Evolutionary conservation across 2,888 invertebrate genomes (phyloP).

Genomic region (Andrena dorsata): DNA sequence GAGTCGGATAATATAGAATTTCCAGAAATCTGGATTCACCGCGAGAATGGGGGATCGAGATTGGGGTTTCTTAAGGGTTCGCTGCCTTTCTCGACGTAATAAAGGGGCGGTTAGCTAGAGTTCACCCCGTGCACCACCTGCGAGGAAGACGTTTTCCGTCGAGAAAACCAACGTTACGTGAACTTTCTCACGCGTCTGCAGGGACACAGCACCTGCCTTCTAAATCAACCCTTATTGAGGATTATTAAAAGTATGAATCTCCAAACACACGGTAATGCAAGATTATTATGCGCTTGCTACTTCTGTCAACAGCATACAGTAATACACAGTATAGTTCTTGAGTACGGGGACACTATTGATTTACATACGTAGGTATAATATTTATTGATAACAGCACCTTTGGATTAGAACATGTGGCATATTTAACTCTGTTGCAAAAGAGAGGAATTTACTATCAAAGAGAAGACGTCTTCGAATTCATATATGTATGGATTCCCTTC

Average conservation of each 20-base stretch:
- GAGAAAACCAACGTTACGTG: constrained; percentile 60
- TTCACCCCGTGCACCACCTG: constrained; percentile 59
- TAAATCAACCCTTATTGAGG: constrained; percentile 32
- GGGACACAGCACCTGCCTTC: constrained; percentile 37
- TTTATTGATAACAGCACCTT: too few relatives aligned
- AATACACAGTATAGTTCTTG: too few relatives aligned
- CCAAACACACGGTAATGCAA: not conserved
- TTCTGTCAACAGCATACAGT: too few relatives aligned
- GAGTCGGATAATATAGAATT: constrained; percentile 74
- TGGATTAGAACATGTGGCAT: too few relatives aligned
- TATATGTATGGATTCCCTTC: not conserved
- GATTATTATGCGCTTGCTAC: too few relatives aligned
- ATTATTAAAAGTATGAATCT: not conserved
- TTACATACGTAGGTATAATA: too few relatives aligned
- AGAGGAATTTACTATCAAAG: not conserved
- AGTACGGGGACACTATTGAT: too few relatives aligned
- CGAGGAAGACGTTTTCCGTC: constrained; percentile 53
- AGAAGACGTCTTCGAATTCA: not conserved
- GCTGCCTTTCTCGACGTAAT: constrained; percentile 69
- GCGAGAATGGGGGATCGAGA: constrained; percentile 68
- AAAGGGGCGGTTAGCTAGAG: constrained; percentile 64
- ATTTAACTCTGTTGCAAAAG: too few relatives aligned
- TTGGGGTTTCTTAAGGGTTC: constrained; percentile 74
- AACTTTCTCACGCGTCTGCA: constrained; percentile 76
- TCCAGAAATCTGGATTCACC: constrained; percentile 77